Percentiles rank a stretch among this genome's conserved stretches.
Conservation (phyloP, 1,140 invertebrate species). For the Drosophila tani region DNA sequence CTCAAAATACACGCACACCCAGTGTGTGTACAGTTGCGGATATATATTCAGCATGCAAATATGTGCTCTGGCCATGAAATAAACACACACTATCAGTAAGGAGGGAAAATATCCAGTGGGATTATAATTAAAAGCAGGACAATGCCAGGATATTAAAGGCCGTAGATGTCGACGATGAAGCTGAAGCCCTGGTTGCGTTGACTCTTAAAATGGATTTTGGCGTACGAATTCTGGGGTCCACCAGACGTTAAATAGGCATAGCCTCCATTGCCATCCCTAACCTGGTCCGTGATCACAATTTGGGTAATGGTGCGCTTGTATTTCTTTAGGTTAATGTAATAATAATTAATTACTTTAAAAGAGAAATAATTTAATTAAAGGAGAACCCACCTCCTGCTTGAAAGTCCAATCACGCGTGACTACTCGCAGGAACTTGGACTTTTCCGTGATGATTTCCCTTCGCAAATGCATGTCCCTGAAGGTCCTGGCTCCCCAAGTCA, state of each 20-base stretch:
- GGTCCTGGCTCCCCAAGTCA: conserved; percentile 68
- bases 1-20: conserved; percentile 15
- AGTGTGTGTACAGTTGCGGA: conserved; percentile 14
- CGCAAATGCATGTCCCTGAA: conserved; percentile 71
- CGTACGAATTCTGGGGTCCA: conserved; percentile 84
- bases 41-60: conserved; percentile 34
- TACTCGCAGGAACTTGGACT: conserved; percentile 83
- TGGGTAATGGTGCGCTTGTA: conserved; percentile 84
- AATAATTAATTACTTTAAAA: not conserved
- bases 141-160: conserved; percentile 49
- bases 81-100: conserved; percentile 30
- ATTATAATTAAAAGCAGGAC: conserved; percentile 21
- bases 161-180: conserved; percentile 86
- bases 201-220: conserved; percentile 86
- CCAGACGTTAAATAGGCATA: conserved; percentile 82
- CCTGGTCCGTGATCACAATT: conserved; percentile 86
- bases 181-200: conserved; percentile 86
- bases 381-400: conserved; percentile 43
- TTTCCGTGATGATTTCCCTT: conserved; percentile 80
- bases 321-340: conserved; percentile 7
- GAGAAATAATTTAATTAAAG: not conserved
- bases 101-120: not conserved
- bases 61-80: conserved; percentile 22
- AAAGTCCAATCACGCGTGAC: conserved; percentile 63
- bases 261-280: conserved; percentile 86